A percentile compares a stretch with the other conserved stretches of the same genome.
Conservation (phyloP, 2,797 vertebrate species). For the Triplophysa bombifrons region DNA sequence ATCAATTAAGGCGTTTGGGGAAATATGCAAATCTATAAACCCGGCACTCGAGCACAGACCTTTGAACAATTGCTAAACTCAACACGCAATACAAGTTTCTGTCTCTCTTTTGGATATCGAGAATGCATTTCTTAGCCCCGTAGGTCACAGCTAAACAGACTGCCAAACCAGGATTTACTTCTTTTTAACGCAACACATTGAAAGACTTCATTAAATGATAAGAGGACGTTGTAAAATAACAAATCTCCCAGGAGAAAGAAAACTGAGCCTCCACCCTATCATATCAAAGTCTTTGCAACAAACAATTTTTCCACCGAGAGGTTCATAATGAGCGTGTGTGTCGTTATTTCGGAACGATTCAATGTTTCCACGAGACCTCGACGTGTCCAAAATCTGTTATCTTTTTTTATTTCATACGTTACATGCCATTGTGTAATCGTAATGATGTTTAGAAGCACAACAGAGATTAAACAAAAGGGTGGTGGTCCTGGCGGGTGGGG, state of each 20-base stretch:
- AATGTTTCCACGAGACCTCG: conserved; percentile 39
- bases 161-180: conserved; percentile 34
- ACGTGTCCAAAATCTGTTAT: conserved; percentile 49
- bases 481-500: conserved; percentile 31
- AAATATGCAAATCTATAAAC: conserved; percentile 55
- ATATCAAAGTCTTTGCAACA: conserved; percentile 31
- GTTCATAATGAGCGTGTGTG: conserved; percentile 8
- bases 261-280: conserved; percentile 9
- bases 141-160: conserved; percentile 9
- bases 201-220: conserved; percentile 40
- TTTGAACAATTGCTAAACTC: conserved; percentile 42
- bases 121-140: conserved; percentile 19
- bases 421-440: conserved; percentile 56
- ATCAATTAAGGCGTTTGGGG: conserved; percentile 48
- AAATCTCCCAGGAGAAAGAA: conserved; percentile 23
- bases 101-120: conserved; percentile 11
- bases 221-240: conserved; percentile 43
- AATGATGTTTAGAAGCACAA: conserved; percentile 51
- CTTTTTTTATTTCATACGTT: conserved; percentile 56
- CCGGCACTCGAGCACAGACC: conserved; percentile 20
- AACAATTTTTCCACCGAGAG: conserved; percentile 25
- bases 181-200: conserved; percentile 22
- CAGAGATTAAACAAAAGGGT: conserved; percentile 39
- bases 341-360: conserved; percentile 46
- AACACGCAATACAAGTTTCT: conserved; percentile 18